phyloP scores from a whole-genome alignment of 2,888 invertebrate genomes.

The Himalopsyche anomala region DNA sequence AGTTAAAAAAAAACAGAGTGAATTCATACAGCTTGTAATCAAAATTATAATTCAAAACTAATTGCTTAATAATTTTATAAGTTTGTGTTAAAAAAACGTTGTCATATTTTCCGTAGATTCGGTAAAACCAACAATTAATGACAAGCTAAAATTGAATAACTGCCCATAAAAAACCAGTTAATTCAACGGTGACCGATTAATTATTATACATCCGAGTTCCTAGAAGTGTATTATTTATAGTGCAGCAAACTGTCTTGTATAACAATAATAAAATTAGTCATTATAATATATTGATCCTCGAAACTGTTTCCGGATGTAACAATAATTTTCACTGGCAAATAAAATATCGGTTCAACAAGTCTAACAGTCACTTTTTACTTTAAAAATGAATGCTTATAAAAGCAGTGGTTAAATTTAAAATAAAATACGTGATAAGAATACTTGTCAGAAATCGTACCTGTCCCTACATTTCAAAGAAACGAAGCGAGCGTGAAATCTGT shows the following conservation, averaged over 20 bases:
- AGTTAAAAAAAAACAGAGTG: background rate
- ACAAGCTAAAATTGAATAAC: background rate
- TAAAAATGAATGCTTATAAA: background rate
- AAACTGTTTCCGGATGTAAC: no score
- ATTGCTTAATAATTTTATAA: background rate
- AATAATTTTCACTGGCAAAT: no score
- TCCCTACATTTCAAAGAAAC: background rate
- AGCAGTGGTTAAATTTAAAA: background rate
- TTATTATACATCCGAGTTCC: background rate
- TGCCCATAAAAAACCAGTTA: background rate
- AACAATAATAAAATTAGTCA: no score
- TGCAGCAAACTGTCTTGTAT: no score
- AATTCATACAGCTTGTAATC: background rate
- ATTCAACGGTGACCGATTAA: background rate
- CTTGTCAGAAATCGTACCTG: background rate
- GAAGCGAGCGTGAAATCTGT: background rate
- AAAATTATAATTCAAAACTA: background rate
- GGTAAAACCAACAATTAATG: conserved; percentile 26
- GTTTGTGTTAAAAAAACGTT: background rate
- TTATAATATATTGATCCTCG: no score
- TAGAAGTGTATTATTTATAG: background rate
- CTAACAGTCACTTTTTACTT: no score
- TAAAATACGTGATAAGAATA: conserved; percentile 6
- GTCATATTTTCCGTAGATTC: background rate
- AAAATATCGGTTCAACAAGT: no score